phyloP scores from a whole-genome alignment of 2,888 invertebrate species.

The Volucella inflata region DNA sequence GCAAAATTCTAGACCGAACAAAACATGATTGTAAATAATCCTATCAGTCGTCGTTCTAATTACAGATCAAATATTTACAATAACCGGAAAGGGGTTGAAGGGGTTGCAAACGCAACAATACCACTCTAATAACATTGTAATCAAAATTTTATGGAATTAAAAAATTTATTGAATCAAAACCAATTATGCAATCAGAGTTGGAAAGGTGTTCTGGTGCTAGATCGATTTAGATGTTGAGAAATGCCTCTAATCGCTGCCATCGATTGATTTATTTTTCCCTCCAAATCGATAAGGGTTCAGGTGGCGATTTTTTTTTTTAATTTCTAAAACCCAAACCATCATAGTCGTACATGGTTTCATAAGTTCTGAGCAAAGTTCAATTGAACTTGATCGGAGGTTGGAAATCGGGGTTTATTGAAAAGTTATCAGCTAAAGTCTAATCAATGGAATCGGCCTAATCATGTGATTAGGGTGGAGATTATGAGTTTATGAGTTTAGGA shows the following conservation, averaged over 20 bases:
- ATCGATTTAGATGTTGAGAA: not conserved
- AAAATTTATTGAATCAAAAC: not conserved
- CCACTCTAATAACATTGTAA: not conserved
- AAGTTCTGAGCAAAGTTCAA: constrained; percentile 1
- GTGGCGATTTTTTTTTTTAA: not conserved
- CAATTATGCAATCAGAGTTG: not conserved
- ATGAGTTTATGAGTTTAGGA: not conserved
- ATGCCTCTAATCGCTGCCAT: too few species aligned
- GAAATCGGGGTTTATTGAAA: not conserved
- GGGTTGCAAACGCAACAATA: not conserved
- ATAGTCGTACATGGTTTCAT: not conserved
- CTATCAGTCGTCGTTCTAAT: constrained; percentile 49
- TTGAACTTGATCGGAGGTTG: not conserved
- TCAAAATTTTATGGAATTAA: not conserved
- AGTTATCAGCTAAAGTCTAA: not conserved
- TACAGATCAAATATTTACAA: constrained; percentile 51
- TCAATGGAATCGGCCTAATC: not conserved
- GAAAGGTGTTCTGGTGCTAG: not conserved
- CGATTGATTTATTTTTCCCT: constrained; percentile 2
- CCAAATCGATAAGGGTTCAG: constrained; percentile 33
- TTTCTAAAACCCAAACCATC: constrained; percentile 1
- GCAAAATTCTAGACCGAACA: constrained; percentile 26
- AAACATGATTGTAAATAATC: constrained; percentile 47
- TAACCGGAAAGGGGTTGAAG: not conserved
- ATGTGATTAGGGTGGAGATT: not conserved